Conservation (phyloP, 2,113 vertebrate species). For the Lepisosteus oculatus region DNA sequence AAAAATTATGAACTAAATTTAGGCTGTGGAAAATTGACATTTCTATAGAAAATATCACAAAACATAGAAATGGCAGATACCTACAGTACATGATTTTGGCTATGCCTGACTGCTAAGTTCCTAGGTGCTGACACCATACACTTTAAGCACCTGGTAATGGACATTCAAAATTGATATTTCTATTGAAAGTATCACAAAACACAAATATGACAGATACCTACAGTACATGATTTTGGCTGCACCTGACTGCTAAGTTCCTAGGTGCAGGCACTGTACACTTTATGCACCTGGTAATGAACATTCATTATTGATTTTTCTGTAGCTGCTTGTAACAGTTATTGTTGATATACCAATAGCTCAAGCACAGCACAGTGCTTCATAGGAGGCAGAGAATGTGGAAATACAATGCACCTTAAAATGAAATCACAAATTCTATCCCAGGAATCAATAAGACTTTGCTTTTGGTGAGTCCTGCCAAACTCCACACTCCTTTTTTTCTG, state of each 20-base stretch:
- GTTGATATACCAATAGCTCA: slow-evolving; percentile 98
- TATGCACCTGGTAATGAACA: slow-evolving; percentile 89
- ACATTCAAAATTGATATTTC: slow-evolving; percentile 62
- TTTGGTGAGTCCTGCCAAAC: slow-evolving; percentile 56
- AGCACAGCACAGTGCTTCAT: slow-evolving; percentile 92
- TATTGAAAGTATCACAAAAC: slow-evolving; percentile 59
- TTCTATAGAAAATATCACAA: slow-evolving; percentile 57
- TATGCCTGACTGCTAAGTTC: slow-evolving; percentile 62
- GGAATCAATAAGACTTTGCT: slow-evolving; percentile 82
- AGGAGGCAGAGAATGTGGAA: slow-evolving; percentile 81
- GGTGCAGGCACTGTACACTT: slow-evolving; percentile 51
- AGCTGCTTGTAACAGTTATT: slow-evolving; percentile 98
- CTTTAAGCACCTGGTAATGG: slow-evolving; percentile 83
- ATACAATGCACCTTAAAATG: slow-evolving; percentile 65
- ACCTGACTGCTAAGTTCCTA: slow-evolving; percentile 64
- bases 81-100: slow-evolving; percentile 31
- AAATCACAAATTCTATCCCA: slow-evolving; percentile 88
- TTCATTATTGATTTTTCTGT: slow-evolving; percentile 96
- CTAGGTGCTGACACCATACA: slow-evolving; percentile 48
- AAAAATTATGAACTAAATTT: too few species aligned
- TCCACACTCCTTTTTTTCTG: slow-evolving; percentile 70
- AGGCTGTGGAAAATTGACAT: slow-evolving; percentile 45
- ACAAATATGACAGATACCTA: slow-evolving; percentile 49
- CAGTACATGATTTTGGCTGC: slow-evolving; percentile 33
- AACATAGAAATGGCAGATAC: slow-evolving; percentile 53